phyloP scores from a whole-genome alignment of 2,888 invertebrate species.

The Idaea aversata region DNA sequence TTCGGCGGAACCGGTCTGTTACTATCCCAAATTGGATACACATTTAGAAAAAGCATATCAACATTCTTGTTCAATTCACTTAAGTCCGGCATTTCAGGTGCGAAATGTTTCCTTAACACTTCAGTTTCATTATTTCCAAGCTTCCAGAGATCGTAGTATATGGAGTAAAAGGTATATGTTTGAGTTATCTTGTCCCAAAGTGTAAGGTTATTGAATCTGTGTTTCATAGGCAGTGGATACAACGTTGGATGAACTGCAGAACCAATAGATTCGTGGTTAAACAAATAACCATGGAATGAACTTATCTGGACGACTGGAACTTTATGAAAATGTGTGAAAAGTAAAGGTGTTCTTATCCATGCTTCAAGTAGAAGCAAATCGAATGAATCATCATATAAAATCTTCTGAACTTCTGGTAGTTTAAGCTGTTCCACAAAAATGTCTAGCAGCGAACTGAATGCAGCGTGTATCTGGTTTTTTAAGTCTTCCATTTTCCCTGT shows the following conservation, averaged over 20 bases:
- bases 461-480: background rate
- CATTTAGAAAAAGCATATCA: constrained; percentile 58
- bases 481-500: background rate
- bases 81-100: constrained; percentile 23
- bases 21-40: constrained; percentile 49
- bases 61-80: constrained; percentile 36
- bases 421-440: constrained; percentile 19
- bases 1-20: constrained; percentile 56
- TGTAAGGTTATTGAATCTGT: constrained; percentile 9
- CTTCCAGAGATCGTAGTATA: constrained; percentile 16
- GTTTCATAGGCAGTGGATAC: constrained; percentile 14
- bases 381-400: constrained; percentile 14
- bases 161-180: constrained; percentile 20
- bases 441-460: background rate
- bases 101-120: background rate
- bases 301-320: background rate
- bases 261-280: constrained; percentile 12
- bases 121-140: background rate
- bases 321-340: background rate
- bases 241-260: background rate
- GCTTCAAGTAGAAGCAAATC: constrained; percentile 1
- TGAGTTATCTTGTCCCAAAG: constrained; percentile 32
- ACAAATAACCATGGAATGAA: background rate
- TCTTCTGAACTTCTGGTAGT: constrained; percentile 19
- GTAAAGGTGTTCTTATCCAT: background rate